A percentile compares a stretch with the other conserved stretches of the same genome.
phyloP scores from a whole-genome alignment of 2,797 vertebrate species.

The Dallia pectoralis region DNA sequence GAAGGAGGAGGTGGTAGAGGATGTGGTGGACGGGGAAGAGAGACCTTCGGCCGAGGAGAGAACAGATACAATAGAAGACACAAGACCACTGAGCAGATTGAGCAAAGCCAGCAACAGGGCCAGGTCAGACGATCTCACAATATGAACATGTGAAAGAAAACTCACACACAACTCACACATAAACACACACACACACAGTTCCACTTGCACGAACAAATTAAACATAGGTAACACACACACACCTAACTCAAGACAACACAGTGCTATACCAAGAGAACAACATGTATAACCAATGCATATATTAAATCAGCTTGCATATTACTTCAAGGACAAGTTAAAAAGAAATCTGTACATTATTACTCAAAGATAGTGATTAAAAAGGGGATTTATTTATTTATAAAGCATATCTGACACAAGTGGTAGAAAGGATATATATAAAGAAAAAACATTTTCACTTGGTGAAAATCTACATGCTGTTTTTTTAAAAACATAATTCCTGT shows the following conservation, averaged over 20 bases:
- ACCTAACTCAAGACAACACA: conserved; percentile 53
- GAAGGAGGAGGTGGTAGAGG: conserved; percentile 55
- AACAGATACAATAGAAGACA: conserved; percentile 78
- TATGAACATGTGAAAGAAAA: conserved; percentile 75
- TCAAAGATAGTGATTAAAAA: conserved; percentile 55
- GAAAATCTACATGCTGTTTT: conserved; percentile 69
- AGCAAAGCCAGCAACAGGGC: conserved; percentile 93
- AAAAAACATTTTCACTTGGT: conserved; percentile 69
- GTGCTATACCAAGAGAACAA: conserved; percentile 37
- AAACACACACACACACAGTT: conserved; percentile 42
- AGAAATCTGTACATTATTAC: conserved; percentile 35
- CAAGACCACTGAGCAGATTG: conserved; percentile 87
- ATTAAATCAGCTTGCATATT: conserved; percentile 28
- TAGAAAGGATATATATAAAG: conserved; percentile 54
- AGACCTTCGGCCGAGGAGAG: conserved; percentile 61
- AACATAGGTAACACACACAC: conserved; percentile 13
- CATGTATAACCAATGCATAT: conserved; percentile 42
- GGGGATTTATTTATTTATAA: conserved; percentile 54
- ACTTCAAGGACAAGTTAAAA: conserved; percentile 30
- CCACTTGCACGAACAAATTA: conserved; percentile 30
- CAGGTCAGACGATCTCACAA: conserved; percentile 91
- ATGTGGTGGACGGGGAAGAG: conserved; percentile 60
- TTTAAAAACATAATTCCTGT: conserved; percentile 70
- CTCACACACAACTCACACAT: conserved; percentile 8
- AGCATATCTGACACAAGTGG: conserved; percentile 57